Evolutionary conservation across 2,113 vertebrate species (phyloP), one percentile per base, ranked within the genome.

Genomic region (Pseudorectes ferrugineus): DNA sequence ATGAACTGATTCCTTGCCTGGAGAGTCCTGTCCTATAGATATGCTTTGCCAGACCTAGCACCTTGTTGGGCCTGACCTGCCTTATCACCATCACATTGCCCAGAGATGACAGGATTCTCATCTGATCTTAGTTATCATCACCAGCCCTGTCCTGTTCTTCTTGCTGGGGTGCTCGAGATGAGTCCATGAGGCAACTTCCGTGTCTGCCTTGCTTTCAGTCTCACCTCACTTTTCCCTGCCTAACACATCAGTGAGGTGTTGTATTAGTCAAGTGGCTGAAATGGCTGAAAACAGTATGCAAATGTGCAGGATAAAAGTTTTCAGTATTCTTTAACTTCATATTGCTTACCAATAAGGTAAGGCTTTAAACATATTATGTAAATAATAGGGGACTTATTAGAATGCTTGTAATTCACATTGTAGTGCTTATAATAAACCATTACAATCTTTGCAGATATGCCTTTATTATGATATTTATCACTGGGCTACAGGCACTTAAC

Each of bases 401-500:
- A 72, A 79, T n/a, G 38, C 7, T 21, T 83, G 48, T 35, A 93
- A 75, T 67, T 94, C 20, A 67, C 43, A 91, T n/a, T 72, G 13
- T 35, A 36, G 48, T 61, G 49, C 9, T 68, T 85, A 75, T 59
- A 67, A 88, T 58, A 85, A 55, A 48, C 21, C 18, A 90, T 57
- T 52, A 46, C 46, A 77, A 63, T 70, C n/a, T 66, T 54, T 74
- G 25, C 20, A 78, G 70, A 62, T 85, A 24, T 73, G 28, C 9
- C n/a, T 92, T 81, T 71, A 46, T 78, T 72, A 54, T 26, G 25
- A 81, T 75, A 15, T 45, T 86, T 80, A 67, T 83, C 35, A 42
- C 2, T 35, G 40, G 14, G 23, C 21, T 89, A 35, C 17, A 67
- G 46, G 15, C 48, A 83, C 58, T 29, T 66, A 59, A 68, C 9